These are phyloP conservation scores for Spatulosminthurus flaviceps DNA, from an alignment of 2,888 invertebrate genomes.

Conservation along the genomic window DNA sequence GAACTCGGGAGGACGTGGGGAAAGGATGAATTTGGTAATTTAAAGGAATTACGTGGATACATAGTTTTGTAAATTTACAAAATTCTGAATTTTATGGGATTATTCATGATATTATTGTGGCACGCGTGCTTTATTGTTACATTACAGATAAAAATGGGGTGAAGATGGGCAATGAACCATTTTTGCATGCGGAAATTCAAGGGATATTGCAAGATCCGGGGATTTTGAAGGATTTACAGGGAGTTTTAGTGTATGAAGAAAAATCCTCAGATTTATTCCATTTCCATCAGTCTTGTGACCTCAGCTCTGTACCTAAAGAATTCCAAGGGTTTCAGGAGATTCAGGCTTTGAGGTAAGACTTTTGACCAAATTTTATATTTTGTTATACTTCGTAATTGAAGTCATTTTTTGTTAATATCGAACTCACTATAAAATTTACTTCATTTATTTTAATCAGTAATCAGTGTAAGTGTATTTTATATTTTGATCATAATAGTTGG, in stretches of 20 bases:
- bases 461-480: too few relatives aligned
- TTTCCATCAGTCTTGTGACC: slow-evolving; percentile 60
- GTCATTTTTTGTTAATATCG: too few relatives aligned
- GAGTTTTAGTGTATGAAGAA: slow-evolving; percentile 47
- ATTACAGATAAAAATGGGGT: background rate
- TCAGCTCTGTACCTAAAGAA: slow-evolving; percentile 46
- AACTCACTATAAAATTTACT: too few relatives aligned
- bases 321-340: slow-evolving; percentile 47
- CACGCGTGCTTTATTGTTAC: background rate
- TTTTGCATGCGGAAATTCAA: slow-evolving; percentile 54
- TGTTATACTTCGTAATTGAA: too few relatives aligned
- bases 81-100: too few relatives aligned
- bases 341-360: slow-evolving; percentile 54
- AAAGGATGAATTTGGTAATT: slow-evolving; percentile 10
- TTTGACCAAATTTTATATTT: too few relatives aligned
- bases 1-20: slow-evolving; percentile 24
- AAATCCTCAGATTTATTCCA: slow-evolving; percentile 61
- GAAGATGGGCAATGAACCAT: slow-evolving; percentile 47
- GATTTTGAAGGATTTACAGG: slow-evolving; percentile 48
- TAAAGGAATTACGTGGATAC: background rate
- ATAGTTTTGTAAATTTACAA: too few relatives aligned
- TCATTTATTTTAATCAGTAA: too few relatives aligned
- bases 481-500: too few relatives aligned
- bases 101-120: too few relatives aligned
- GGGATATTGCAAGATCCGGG: slow-evolving; percentile 53